phyloP scores from a whole-genome alignment of 2,888 invertebrate species.

The Hesperia comma region DNA sequence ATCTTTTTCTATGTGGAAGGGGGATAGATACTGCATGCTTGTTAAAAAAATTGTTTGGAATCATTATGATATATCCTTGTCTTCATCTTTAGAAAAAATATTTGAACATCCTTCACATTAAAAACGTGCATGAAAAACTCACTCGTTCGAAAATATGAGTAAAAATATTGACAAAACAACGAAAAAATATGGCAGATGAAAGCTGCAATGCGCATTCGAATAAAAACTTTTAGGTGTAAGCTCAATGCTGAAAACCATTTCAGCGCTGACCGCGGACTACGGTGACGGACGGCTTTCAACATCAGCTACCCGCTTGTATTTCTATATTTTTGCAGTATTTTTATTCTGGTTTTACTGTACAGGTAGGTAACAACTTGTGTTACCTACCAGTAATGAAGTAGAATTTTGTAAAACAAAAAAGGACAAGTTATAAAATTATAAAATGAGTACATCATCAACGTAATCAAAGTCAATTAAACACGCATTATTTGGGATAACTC shows the following conservation, averaged over 20 bases:
- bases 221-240: slow-evolving; percentile 7
- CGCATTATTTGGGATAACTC: too few relatives aligned
- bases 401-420: too few relatives aligned
- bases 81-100: too few relatives aligned
- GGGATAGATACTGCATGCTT: too few relatives aligned
- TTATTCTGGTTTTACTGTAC: background rate
- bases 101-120: background rate
- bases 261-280: background rate
- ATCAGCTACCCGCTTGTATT: background rate
- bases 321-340: background rate
- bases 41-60: too few relatives aligned
- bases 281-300: background rate
- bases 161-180: slow-evolving; percentile 1
- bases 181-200: slow-evolving; percentile 12
- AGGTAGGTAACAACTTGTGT: too few relatives aligned
- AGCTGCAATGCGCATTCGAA: slow-evolving; percentile 24
- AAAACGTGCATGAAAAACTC: background rate
- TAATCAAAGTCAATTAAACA: too few relatives aligned
- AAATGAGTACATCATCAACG: too few relatives aligned
- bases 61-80: too few relatives aligned
- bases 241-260: slow-evolving; percentile 1
- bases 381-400: too few relatives aligned
- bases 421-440: too few relatives aligned
- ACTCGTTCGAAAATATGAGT: slow-evolving; percentile 2
- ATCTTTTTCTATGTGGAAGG: too few relatives aligned